Base-by-base conservation (phyloP, 2,888 invertebrate species). In the Isotomurus palustris region DNA sequence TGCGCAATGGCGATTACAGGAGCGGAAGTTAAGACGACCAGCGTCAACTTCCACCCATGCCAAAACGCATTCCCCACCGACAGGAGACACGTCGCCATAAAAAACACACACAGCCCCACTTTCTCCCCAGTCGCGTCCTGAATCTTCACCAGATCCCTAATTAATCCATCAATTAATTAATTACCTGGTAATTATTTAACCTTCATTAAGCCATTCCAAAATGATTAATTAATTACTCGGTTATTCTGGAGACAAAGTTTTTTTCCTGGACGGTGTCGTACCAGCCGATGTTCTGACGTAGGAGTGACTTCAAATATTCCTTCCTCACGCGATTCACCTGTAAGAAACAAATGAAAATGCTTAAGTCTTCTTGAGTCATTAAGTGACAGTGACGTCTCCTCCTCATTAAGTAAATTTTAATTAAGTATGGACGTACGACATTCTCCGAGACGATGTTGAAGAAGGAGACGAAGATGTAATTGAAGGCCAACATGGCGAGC, bases 61-160 rank as follows among this genome's bases (percentile, higher is more conserved):
- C 80, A 73, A 53, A 91, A 81, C 0, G 88, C 88, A 74, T 88
- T 79, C 2, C 82, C 77, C n/a, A 90, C 73, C 1, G 84, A 83
- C 19, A 84, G 81, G 8, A 87, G 56, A 72, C 87, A 87, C 0
- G 84, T 80, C 0, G 84, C 76, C 67, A 86, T 79, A 73, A 83
- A 86, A 74, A 84, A 85, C 4, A 85, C 73, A 70, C 88, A 86
- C 63, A 85, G 84, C 0, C 84, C 82, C 29, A 88, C 78, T 73
- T 91, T 91, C 73, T 91, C 91, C 0, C 88, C 90, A 40, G 90
- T 82, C 10, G 90, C 91, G 65, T 88, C 88, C 76, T 89, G 88
- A 64, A 90, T 78, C 76, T 86, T 87, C n/a, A 65, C 45, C 17
- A 62, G 51, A 57, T 69, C 69, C 47, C 69, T 69, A 29, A n/a